Evolutionary conservation across 2,113 vertebrate species (phyloP).

Genomic region (Pelmatolapia mariae): DNA sequence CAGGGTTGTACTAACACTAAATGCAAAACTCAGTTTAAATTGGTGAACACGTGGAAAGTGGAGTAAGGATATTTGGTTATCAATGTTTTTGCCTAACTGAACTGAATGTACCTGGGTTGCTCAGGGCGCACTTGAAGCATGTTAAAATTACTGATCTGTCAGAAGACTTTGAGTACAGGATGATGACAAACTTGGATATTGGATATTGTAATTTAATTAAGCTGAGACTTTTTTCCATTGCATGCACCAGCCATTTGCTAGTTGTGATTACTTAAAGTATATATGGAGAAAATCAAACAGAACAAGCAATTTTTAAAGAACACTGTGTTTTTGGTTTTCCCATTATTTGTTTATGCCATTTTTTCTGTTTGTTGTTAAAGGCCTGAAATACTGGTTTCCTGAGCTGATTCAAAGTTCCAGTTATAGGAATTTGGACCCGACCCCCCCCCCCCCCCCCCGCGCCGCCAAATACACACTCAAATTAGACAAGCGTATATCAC

Average conservation of each 20-base stretch:
- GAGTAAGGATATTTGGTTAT: slow-evolving; percentile 58
- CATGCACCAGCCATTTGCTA: background rate
- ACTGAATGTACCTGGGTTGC: slow-evolving; percentile 91
- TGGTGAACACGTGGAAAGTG: slow-evolving; percentile 20
- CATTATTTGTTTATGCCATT: background rate
- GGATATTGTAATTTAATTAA: slow-evolving; percentile 70
- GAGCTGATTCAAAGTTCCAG: background rate
- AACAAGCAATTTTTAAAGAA: background rate
- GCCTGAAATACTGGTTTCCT: slow-evolving; percentile 62
- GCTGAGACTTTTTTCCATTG: slow-evolving; percentile 11
- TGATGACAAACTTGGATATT: slow-evolving; percentile 44
- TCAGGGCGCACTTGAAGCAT: slow-evolving; percentile 87
- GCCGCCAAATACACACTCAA: background rate
- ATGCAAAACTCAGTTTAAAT: background rate
- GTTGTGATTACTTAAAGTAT: slow-evolving; percentile 46
- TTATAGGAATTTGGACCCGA: background rate
- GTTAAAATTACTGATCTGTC: slow-evolving; percentile 77
- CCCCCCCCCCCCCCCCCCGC: background rate
- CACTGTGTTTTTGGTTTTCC: background rate
- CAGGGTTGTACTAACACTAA: background rate
- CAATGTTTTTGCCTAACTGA: slow-evolving; percentile 79
- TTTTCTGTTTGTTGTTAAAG: slow-evolving; percentile 50
- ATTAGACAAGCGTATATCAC: background rate
- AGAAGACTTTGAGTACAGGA: slow-evolving; percentile 66
- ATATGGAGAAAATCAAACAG: background rate